These are phyloP conservation scores for Lottia gigantea DNA, from an alignment of 2,888 invertebrate species.

Conservation along the genomic window DNA sequence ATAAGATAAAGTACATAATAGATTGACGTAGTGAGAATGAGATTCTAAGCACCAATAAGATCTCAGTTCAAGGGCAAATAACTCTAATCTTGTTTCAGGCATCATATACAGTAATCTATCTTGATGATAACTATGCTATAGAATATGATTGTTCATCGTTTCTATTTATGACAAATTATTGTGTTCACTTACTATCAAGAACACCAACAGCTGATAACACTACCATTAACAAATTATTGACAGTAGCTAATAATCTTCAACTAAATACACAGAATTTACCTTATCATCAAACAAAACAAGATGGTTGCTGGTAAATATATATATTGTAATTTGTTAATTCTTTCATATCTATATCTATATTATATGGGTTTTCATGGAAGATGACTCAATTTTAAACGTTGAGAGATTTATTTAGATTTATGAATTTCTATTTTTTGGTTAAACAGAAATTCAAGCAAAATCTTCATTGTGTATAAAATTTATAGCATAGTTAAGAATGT, in stretches of 20 bases:
- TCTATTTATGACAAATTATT: constrained; percentile 47
- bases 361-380: too few species aligned
- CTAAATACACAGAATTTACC: constrained; percentile 43
- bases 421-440: too few species aligned
- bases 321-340: background rate
- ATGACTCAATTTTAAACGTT: too few species aligned
- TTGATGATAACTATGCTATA: constrained; percentile 44
- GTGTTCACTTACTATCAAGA: constrained; percentile 48
- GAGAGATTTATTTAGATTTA: too few species aligned
- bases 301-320: constrained; percentile 68
- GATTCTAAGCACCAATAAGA: too few species aligned
- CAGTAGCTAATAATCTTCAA: constrained; percentile 36
- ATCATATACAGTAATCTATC: constrained; percentile 45
- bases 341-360: too few species aligned
- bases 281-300: constrained; percentile 39
- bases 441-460: too few species aligned
- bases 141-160: constrained; percentile 50
- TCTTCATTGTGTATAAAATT: too few species aligned
- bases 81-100: constrained; percentile 31
- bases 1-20: too few species aligned
- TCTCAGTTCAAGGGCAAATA: too few species aligned
- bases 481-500: too few species aligned
- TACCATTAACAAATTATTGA: constrained; percentile 34
- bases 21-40: too few species aligned
- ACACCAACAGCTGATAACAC: constrained; percentile 36